Evolutionary conservation across 64 coral and sea anemone species (phyloP), one percentile per base, ranked within the genome.

Genomic region (Stylophora pistillata): DNA sequence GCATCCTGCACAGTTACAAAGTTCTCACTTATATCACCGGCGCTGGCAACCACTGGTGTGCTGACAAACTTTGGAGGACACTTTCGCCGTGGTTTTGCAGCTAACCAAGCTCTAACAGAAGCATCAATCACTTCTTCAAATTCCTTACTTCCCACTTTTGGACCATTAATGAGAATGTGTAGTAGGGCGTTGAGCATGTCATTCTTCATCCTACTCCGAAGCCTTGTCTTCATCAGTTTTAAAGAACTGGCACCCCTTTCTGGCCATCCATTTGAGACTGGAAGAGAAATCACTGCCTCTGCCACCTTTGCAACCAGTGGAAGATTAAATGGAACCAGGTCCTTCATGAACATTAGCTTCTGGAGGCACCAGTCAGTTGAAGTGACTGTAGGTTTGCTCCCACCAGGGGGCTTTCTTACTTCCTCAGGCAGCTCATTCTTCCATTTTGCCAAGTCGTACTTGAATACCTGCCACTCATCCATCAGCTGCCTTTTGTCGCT

Each of bases 141-240:
- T 89, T 41, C 33, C 62, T 66, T 76, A 15, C 56, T 58, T 79
- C 77, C 56, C 77, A 79, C 55, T 79, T 58, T 28, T 56, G 77
- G 41, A 30, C 76, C 76, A 63, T 81, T 89, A n/a, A 81, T 79
- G n/a, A 76, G 58, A 74, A 89, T 70, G 25, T 89, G 87, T n/a
- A 89, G 76, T 28, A 74, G 77, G 31, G 77, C 9, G 30, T 68
- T 63, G 30, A 89, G 88, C 88, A 89, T 78, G 74, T 89, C 88
- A 56, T 89, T 89, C 87, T 73, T 79, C 61, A 89, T 70, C 54
- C 41, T 77, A 59, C 60, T 78, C 71, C 75, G 32, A 53, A 78
- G 74, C 32, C 74, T 71, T 65, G 87, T 89, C n/a, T 78, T 70
- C 57, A 78, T 65, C 59, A 79, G 74, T 75, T 89, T 89, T 56